Conservation (phyloP, 2,888 invertebrate genomes). For the Rhagonycha fulva region DNA sequence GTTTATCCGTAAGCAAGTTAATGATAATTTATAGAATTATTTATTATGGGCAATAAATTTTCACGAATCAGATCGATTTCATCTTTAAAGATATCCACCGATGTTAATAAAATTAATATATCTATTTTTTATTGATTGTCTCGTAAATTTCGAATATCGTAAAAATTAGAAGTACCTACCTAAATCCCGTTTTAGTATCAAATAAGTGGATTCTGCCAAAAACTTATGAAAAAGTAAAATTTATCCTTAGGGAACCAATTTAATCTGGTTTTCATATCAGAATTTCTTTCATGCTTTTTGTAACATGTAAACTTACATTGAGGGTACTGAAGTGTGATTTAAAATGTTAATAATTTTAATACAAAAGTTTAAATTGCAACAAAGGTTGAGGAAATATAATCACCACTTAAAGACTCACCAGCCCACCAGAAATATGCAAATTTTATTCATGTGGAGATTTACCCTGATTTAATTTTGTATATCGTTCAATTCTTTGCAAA, state of each 20-base stretch:
- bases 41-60: too few species aligned
- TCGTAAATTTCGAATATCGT: neutral
- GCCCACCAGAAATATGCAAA: neutral
- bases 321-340: neutral
- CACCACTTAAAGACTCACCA: neutral
- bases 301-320: neutral
- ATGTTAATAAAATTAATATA: too few species aligned
- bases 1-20: too few species aligned
- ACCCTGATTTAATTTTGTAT: neutral
- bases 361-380: neutral
- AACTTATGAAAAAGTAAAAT: neutral
- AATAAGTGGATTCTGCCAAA: neutral
- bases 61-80: too few species aligned
- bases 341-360: neutral
- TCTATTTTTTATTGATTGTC: too few species aligned
- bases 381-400: neutral
- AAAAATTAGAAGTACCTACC: neutral
- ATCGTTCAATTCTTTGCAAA: neutral
- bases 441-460: neutral
- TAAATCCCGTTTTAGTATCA: neutral
- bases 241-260: neutral
- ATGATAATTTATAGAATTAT: too few species aligned
- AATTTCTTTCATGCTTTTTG: neutral
- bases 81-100: too few species aligned
- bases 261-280: neutral